Evolutionary conservation across 2,113 vertebrate species (phyloP).

Genomic region (Reinhardtius hippoglossoides): DNA sequence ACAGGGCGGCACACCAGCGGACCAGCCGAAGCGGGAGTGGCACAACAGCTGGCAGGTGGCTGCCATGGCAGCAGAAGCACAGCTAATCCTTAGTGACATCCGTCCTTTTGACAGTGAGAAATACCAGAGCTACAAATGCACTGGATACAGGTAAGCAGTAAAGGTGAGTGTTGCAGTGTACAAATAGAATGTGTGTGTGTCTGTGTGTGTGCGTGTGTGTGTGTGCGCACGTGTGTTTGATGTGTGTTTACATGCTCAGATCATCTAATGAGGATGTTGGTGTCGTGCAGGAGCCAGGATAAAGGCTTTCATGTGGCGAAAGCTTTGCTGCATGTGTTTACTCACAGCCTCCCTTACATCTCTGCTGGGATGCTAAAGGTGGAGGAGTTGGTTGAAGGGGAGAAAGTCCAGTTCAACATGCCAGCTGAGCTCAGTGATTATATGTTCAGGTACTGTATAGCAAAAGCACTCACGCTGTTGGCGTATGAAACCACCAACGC

Average conservation of each 20-base stretch:
- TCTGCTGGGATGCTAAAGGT: constrained; percentile 67
- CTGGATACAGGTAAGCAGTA: constrained; percentile 91
- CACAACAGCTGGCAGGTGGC: constrained; percentile 98
- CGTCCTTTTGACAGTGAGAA: constrained; percentile 83
- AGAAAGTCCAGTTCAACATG: constrained; percentile 80
- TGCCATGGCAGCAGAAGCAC: constrained; percentile 90
- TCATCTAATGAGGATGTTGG: constrained; percentile 16
- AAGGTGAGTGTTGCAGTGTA: constrained; percentile 61
- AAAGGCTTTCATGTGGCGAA: constrained; percentile 90
- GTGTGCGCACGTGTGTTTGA: not conserved
- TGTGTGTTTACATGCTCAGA: not conserved
- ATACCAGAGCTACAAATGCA: constrained; percentile 87
- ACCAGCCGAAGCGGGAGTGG: constrained; percentile 90
- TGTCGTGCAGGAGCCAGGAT: constrained; percentile 90
- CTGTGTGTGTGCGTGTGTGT: not conserved
- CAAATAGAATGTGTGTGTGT: not conserved
- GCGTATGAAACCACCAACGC: not conserved
- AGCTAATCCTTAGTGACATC: constrained; percentile 87
- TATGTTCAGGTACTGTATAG: constrained; percentile 84
- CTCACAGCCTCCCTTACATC: constrained; percentile 79
- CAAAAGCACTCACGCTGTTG: not conserved
- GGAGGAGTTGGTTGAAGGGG: constrained; percentile 74
- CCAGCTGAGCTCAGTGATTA: constrained; percentile 87
- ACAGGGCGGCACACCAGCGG: constrained; percentile 93
- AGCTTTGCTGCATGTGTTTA: constrained; percentile 91